Base-by-base conservation (phyloP, 2,888 invertebrate species). In the Polydrusus cervinus region DNA sequence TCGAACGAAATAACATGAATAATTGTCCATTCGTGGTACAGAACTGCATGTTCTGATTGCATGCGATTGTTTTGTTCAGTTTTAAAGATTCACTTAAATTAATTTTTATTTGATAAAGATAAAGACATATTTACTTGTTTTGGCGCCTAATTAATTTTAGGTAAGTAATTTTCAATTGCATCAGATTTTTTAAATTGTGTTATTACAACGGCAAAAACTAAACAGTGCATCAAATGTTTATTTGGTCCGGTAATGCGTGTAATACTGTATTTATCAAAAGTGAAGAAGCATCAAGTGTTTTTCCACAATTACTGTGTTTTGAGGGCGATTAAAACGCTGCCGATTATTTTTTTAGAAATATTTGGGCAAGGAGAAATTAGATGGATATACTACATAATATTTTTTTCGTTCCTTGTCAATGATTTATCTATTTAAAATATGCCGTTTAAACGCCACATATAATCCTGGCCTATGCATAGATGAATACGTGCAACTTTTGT, bases 1-100 rank as follows among this genome's bases (percentile, higher is more conserved):
- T 78, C 78, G 79, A 81, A 81, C 81, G 81, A 82, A n/a, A 82
- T 80, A 81, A 80, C 77, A n/a, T n/a, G 14, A 62, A 7, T 62
- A 62, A 11, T 47, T 45, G 47, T 20, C 1, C 18, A 10, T 45
- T 11, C 25, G 0, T 13, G 51, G 43, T 34, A 11, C 49, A 70
- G 51, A 57, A 60, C 47, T 71, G 66, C 75, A 75, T 75, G 75
- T 43, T 43, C 16, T 43, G 71, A 71, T 71, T 67, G 66, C 71
- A 75, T 75, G 75, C 47, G 30, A 49, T 55, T 47, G 45, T 57
- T 30, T 30, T 49, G 49, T 49, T 10, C 49, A 14, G 49, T 60
- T 14, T 38, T 18, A 1, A 60, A 16, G 30, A 38, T 60, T 38
- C 16, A 18, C 38, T 60, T 38, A 11, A 60, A 38, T 57, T 34